Percentiles rank a stretch among this genome's conserved stretches.
Evolutionary conservation across 2,113 vertebrate species (phyloP).

Genomic region (Morone saxatilis): DNA sequence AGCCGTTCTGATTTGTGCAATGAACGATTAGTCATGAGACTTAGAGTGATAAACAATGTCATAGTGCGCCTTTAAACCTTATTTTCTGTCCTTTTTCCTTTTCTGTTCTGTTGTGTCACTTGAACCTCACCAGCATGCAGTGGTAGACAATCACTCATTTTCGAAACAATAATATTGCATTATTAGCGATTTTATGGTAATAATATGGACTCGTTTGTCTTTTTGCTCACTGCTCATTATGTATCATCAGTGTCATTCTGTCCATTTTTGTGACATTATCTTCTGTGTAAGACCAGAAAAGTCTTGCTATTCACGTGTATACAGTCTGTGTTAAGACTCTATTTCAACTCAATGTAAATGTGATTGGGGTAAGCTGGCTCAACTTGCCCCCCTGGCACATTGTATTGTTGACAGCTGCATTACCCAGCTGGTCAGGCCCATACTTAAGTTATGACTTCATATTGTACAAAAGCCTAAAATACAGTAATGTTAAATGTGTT

Average conservation of each 20-base stretch:
- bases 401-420: constrained; percentile 64
- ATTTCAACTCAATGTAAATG: not conserved
- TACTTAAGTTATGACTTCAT: constrained; percentile 65
- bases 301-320: not conserved
- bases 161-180: not conserved
- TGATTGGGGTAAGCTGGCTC: constrained; percentile 16
- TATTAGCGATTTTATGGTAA: no score
- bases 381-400: constrained; percentile 9
- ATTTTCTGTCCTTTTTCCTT: not conserved
- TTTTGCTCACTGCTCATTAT: no score
- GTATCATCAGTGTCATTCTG: no score
- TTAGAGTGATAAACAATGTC: no score
- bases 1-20: not conserved
- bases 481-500: constrained; percentile 13
- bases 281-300: not conserved
- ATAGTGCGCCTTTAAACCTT: not conserved
- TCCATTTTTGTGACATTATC: no score
- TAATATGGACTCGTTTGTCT: no score
- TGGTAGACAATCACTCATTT: not conserved
- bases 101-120: not conserved
- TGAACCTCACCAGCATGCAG: no score
- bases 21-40: no score
- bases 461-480: constrained; percentile 20
- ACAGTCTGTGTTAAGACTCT: not conserved
- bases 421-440: constrained; percentile 34